These are phyloP conservation scores for Rhopalosiphum maidis DNA, from an alignment of 1,140 invertebrate species.

Conservation along the genomic window DNA sequence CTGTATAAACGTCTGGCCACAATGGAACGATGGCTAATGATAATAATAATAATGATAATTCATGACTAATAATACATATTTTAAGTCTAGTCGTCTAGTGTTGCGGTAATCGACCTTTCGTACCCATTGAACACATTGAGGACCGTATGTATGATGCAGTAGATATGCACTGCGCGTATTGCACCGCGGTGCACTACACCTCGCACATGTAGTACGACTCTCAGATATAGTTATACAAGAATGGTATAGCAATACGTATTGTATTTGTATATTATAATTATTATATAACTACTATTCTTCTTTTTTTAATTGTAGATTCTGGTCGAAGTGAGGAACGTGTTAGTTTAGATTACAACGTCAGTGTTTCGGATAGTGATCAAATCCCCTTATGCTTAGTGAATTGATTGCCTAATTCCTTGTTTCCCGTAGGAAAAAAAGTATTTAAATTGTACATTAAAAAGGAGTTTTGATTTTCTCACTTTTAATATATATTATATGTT, in stretches of 20 bases:
- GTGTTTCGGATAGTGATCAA: neutral
- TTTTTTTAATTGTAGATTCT: neutral
- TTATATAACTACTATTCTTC: neutral
- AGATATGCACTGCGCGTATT: neutral
- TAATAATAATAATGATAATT: neutral
- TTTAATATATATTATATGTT: too few species aligned
- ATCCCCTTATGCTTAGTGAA: too few species aligned
- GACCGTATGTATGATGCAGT: neutral
- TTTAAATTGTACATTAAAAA: too few species aligned
- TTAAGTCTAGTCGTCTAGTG: neutral
- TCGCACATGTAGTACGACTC: neutral
- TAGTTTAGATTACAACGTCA: neutral
- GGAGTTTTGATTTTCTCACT: too few species aligned
- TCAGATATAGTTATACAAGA: neutral
- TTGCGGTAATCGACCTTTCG: neutral
- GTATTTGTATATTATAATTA: neutral
- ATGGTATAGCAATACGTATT: neutral
- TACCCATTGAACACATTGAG: neutral
- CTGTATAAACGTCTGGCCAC: neutral
- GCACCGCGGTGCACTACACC: neutral
- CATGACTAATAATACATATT: neutral
- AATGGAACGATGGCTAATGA: neutral
- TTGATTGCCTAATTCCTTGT: neutral
- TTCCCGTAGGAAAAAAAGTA: neutral
- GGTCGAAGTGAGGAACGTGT: neutral